These are phyloP conservation scores for Catocala nupta DNA, from an alignment of 2,888 invertebrate species.

Conservation along the genomic window DNA sequence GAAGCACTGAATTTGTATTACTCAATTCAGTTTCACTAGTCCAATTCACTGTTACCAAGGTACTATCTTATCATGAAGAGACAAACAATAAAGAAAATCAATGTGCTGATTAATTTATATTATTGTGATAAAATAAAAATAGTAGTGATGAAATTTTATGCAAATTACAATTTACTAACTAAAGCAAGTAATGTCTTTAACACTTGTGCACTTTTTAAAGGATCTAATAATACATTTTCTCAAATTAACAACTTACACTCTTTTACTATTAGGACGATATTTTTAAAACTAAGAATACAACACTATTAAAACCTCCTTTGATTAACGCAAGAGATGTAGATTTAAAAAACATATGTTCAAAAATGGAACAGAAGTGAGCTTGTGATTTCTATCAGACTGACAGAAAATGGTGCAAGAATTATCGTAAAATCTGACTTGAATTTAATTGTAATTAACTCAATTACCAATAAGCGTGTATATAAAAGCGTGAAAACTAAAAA, in stretches of 20 bases:
- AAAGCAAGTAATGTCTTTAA: too few species aligned
- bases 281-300: background rate
- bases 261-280: background rate
- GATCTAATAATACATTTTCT: too few species aligned
- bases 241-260: constrained; percentile 3
- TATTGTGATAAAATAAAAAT: too few species aligned
- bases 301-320: constrained; percentile 8
- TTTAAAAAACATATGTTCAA: constrained; percentile 30
- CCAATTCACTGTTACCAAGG: constrained; percentile 4
- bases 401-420: constrained; percentile 37
- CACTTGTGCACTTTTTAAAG: too few species aligned
- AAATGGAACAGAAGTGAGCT: constrained; percentile 42
- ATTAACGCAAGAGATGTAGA: constrained; percentile 1
- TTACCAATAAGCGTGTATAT: constrained; percentile 27
- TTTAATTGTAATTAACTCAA: constrained; percentile 13
- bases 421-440: constrained; percentile 20
- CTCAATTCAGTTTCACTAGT: background rate
- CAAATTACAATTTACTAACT: too few species aligned
- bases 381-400: constrained; percentile 55
- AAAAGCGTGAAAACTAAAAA: constrained; percentile 29
- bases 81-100: too few species aligned
- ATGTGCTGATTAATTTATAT: too few species aligned
- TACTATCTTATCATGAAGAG: constrained; percentile 24
- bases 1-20: background rate
- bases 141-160: too few species aligned